These are phyloP conservation scores for Clamator glandarius DNA, from an alignment of 2,797 vertebrate genomes.

Conservation along the genomic window DNA sequence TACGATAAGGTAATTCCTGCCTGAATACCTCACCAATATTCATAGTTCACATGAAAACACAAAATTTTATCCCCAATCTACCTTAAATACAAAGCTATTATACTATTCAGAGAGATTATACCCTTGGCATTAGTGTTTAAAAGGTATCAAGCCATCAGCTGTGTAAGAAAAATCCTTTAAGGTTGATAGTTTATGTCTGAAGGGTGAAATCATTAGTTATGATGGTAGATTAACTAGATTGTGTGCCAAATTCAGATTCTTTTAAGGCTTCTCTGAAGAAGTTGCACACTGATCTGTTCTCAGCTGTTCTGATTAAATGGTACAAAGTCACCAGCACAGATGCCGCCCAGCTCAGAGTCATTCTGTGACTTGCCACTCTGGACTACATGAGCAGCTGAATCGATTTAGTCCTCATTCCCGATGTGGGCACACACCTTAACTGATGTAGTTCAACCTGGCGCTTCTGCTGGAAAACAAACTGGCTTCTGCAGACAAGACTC, in stretches of 20 bases:
- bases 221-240: conserved; percentile 34
- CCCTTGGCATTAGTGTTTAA: conserved; percentile 43
- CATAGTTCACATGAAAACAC: conserved; percentile 48
- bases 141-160: conserved; percentile 43
- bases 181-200: conserved; percentile 15
- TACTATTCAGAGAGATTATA: conserved; percentile 43
- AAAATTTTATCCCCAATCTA: conserved; percentile 67
- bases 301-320: background rate
- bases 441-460: background rate
- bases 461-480: background rate
- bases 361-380: background rate
- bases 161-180: conserved; percentile 47
- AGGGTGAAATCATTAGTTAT: conserved; percentile 47
- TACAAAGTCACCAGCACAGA: background rate
- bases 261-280: background rate
- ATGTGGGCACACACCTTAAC: background rate
- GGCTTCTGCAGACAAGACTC: background rate
- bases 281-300: background rate
- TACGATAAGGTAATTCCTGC: conserved; percentile 65
- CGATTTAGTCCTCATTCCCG: background rate
- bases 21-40: conserved; percentile 52
- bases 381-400: background rate
- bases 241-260: background rate
- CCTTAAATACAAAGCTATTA: conserved; percentile 57
- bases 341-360: background rate